Conservation (phyloP, 2,888 invertebrate species). For the Drosophila siamana region DNA sequence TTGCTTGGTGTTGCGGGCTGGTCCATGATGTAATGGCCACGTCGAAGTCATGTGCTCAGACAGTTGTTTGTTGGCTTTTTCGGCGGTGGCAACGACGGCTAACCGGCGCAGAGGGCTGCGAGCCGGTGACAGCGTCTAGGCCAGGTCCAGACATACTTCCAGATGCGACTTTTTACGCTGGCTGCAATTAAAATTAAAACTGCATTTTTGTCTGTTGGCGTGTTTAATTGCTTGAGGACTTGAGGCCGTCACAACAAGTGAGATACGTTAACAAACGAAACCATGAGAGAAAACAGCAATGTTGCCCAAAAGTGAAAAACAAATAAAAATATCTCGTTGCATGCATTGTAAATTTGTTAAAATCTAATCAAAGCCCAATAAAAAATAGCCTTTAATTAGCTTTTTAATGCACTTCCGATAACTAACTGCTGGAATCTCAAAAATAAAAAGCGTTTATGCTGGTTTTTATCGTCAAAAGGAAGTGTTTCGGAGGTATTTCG, state of each 20-base stretch:
- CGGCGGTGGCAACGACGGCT: no score
- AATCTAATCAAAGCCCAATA: constrained; percentile 3
- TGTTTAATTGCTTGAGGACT: constrained; percentile 59
- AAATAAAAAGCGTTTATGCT: not conserved
- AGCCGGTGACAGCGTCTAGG: constrained; percentile 41
- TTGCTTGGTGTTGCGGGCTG: constrained; percentile 3
- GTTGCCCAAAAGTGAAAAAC: not conserved
- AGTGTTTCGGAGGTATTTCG: not conserved
- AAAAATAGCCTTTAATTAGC: constrained; percentile 1
- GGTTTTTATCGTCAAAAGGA: not conserved
- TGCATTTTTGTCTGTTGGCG: constrained; percentile 49
- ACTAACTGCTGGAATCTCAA: not conserved
- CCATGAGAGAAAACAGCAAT: constrained; percentile 25
- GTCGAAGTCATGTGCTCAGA: constrained; percentile 68
- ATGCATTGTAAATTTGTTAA: constrained; percentile 6
- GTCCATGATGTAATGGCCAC: constrained; percentile 73
- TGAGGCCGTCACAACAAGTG: no score
- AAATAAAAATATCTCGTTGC: not conserved
- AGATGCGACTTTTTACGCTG: constrained; percentile 32
- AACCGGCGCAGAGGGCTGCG: constrained; percentile 20
- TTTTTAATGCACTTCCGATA: not conserved
- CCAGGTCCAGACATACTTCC: constrained; percentile 46
- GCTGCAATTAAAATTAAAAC: constrained; percentile 55
- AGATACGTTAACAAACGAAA: no score
- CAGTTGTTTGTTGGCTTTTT: constrained; percentile 48